Percentiles rank a stretch among this genome's conserved stretches.
Evolutionary conservation across 1,140 invertebrate genomes (phyloP).

Genomic region (Temnothorax curvispinosus): DNA sequence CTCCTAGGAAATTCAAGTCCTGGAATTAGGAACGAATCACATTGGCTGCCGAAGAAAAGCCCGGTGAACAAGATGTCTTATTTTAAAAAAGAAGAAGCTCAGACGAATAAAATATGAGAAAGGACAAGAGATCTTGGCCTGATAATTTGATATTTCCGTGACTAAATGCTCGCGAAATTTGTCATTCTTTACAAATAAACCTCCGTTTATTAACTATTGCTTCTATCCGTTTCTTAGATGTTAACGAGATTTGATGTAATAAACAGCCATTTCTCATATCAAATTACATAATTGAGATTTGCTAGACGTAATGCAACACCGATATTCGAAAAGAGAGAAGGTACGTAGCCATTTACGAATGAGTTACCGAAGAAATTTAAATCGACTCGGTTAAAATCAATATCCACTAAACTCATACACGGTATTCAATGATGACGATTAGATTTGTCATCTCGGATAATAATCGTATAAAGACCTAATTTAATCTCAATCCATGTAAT

Average conservation of each 20-base stretch:
- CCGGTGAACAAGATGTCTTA: not conserved
- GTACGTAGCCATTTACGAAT: not conserved
- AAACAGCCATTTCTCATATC: slow-evolving; percentile 19
- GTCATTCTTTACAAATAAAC: slow-evolving; percentile 24
- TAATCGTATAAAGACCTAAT: slow-evolving; percentile 19
- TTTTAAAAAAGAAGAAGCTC: not conserved
- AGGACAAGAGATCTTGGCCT: not conserved
- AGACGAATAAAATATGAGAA: not conserved
- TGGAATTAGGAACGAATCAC: not conserved
- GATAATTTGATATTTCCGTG: not conserved
- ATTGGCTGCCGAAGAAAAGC: not conserved
- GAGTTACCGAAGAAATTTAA: not conserved
- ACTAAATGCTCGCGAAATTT: not conserved
- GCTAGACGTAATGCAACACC: slow-evolving; percentile 14
- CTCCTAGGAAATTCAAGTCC: not conserved
- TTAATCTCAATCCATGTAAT: slow-evolving; percentile 31
- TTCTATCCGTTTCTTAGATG: slow-evolving; percentile 14
- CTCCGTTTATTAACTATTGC: slow-evolving; percentile 22
- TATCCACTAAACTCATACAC: slow-evolving; percentile 33
- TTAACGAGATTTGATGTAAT: not conserved
- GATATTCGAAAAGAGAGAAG: slow-evolving; percentile 21
- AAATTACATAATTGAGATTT: slow-evolving; percentile 23
- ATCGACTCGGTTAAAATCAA: not conserved
- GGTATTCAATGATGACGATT: slow-evolving; percentile 28
- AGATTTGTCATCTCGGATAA: slow-evolving; percentile 10